Percentiles rank a stretch among this genome's conserved stretches.
These are phyloP conservation scores for Microplitis demolitor DNA, from an alignment of 1,140 invertebrate species.

Conservation along the genomic window DNA sequence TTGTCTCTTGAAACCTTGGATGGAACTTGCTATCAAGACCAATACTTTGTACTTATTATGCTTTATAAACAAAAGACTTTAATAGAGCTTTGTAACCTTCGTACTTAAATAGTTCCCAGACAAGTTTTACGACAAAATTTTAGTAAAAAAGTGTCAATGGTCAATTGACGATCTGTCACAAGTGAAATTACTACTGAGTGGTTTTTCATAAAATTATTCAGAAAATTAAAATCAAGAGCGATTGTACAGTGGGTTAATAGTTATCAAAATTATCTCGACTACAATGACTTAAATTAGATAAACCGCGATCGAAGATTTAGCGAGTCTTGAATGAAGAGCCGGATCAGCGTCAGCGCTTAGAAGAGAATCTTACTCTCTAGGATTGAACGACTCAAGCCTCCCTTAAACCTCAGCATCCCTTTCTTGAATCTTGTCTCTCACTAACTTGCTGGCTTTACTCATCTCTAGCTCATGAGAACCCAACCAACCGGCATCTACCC, in stretches of 20 bases:
- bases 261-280: constrained; percentile 20
- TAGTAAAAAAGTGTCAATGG: too few species aligned
- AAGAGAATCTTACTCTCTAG: constrained; percentile 39
- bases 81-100: too few species aligned
- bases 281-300: constrained; percentile 56
- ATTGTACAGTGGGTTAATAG: constrained; percentile 14
- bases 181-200: too few species aligned
- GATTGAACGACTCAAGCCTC: constrained; percentile 41
- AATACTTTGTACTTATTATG: background rate
- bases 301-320: constrained; percentile 49
- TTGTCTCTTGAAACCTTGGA: too few species aligned
- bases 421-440: constrained; percentile 34
- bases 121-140: background rate
- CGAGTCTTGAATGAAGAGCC: constrained; percentile 37
- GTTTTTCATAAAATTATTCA: too few species aligned
- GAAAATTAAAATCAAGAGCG: background rate
- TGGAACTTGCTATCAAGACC: background rate
- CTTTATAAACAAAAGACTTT: too few species aligned
- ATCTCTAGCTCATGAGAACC: background rate
- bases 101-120: too few species aligned
- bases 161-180: too few species aligned
- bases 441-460: constrained; percentile 7
- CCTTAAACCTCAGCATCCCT: constrained; percentile 52
- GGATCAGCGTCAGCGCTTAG: constrained; percentile 58
- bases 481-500: background rate